Evolutionary conservation across 2,113 vertebrate genomes (phyloP).

Genomic region (Gallinago jamesoni): DNA sequence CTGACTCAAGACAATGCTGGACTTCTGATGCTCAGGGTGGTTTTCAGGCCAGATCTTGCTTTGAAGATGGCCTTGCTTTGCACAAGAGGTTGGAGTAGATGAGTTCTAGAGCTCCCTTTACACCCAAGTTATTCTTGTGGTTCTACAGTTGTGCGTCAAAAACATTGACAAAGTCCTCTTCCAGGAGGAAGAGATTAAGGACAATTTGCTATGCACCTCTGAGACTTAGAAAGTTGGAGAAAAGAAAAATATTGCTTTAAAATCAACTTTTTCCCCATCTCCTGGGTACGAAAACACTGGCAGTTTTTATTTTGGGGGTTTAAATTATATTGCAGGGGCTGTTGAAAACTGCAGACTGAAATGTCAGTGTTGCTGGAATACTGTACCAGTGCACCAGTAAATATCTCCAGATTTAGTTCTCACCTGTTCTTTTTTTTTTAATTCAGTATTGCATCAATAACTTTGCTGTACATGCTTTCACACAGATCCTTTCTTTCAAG

Average conservation of each 20-base stretch:
- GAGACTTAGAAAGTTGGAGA: neutral
- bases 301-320: conserved; percentile 47
- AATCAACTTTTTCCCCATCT: neutral
- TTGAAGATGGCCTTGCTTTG: neutral
- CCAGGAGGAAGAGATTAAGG: neutral
- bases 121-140: neutral
- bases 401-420: conserved; percentile 8
- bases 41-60: neutral
- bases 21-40: neutral
- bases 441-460: conserved; percentile 52
- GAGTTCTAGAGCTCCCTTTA: neutral
- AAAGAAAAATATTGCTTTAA: conserved; percentile 3
- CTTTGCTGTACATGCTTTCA: conserved; percentile 37
- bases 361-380: conserved; percentile 17
- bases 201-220: neutral
- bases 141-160: neutral
- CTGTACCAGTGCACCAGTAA: neutral
- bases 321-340: neutral
- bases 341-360: conserved; percentile 30
- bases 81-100: neutral
- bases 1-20: neutral
- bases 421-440: neutral
- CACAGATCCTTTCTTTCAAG: conserved; percentile 23
- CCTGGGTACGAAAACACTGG: neutral
- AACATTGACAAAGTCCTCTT: neutral